Conservation (phyloP, 2,113 vertebrate species). For the Emydura subglobosa region DNA sequence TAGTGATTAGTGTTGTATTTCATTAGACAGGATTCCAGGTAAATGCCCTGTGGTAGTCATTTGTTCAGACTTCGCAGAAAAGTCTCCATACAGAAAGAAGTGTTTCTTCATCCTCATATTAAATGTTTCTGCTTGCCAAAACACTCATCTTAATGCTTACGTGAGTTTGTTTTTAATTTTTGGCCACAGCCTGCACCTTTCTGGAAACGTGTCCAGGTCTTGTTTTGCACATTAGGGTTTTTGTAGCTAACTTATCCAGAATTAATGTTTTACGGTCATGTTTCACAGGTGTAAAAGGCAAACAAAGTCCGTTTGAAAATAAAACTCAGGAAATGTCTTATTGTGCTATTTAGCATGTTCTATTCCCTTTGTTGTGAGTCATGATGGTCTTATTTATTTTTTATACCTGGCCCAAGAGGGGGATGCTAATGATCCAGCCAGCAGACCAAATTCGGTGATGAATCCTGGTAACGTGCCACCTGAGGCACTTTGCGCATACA, state of each 20-base stretch:
- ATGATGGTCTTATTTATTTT: background rate
- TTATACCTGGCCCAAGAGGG: background rate
- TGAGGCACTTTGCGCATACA: no score
- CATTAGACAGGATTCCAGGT: background rate
- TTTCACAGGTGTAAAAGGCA: background rate
- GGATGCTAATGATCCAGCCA: no score
- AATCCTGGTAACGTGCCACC: no score
- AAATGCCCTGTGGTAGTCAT: background rate
- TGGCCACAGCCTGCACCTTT: background rate
- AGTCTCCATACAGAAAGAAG: background rate
- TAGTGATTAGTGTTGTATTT: background rate
- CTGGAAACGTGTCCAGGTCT: background rate
- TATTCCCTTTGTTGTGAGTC: background rate
- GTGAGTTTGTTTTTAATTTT: background rate
- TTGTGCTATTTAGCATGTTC: fast-evolving
- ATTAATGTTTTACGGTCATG: background rate
- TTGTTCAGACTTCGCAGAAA: background rate
- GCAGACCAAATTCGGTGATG: no score
- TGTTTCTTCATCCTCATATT: background rate
- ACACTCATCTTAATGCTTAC: background rate
- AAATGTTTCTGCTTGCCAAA: constrained; percentile 1
- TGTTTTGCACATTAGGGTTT: background rate
- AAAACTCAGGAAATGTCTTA: background rate
- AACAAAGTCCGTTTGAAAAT: background rate
- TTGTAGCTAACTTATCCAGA: background rate